Evolutionary conservation across 2,888 invertebrate species (phyloP).

Genomic region (Drosophila acutilabella): DNA sequence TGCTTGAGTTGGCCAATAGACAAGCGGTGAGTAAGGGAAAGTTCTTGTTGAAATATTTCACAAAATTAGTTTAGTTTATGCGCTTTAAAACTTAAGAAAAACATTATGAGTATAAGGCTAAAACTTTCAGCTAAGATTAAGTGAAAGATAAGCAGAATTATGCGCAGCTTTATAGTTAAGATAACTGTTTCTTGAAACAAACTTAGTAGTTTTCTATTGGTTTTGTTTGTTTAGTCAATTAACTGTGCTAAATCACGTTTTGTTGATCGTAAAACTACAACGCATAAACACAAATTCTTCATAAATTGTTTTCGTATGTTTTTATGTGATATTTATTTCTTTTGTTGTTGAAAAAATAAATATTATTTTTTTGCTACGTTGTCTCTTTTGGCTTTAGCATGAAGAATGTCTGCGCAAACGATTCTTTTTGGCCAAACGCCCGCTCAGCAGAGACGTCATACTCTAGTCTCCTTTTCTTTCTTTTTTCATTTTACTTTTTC

Average conservation of each 20-base stretch:
- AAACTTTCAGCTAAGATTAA: too few species aligned
- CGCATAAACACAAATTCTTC: slow-evolving; percentile 16
- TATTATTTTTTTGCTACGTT: slow-evolving; percentile 30
- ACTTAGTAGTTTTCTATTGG: too few species aligned
- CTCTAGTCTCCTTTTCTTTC: not conserved
- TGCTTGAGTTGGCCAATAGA: slow-evolving; percentile 28
- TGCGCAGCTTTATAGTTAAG: too few species aligned
- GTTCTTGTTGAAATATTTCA: slow-evolving; percentile 25
- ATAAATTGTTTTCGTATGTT: not conserved
- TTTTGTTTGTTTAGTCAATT: too few species aligned
- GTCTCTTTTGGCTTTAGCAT: slow-evolving; percentile 19
- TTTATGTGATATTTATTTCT: slow-evolving; percentile 2
- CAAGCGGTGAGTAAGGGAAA: slow-evolving; percentile 26
- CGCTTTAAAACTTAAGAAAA: not conserved
- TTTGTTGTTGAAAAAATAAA: slow-evolving; percentile 5
- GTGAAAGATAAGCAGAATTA: too few species aligned
- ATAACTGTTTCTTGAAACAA: too few species aligned
- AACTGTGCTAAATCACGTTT: not conserved
- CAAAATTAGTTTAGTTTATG: slow-evolving; percentile 7
- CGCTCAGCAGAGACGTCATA: slow-evolving; percentile 57
- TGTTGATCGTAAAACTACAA: slow-evolving; percentile 12
- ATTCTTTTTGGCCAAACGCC: slow-evolving; percentile 48
- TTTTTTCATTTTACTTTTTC: too few species aligned
- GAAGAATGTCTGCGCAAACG: slow-evolving; percentile 51
- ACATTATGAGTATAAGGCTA: not conserved